Conservation (phyloP, 2,113 vertebrate species). For the Prochilodus magdalenae region DNA sequence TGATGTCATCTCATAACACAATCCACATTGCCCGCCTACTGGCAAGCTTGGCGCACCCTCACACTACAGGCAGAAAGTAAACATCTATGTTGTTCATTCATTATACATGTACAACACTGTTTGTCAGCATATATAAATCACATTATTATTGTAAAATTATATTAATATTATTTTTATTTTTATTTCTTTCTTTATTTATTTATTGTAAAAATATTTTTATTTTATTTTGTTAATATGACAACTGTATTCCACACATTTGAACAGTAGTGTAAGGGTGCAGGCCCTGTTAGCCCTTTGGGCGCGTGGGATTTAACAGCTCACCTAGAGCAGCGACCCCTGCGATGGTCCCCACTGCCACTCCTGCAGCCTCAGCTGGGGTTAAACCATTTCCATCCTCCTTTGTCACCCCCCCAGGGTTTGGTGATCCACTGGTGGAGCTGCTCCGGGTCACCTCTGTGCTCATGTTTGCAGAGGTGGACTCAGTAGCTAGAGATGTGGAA, state of each 20-base stretch:
- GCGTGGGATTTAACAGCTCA: slow-evolving; percentile 50
- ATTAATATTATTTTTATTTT: too few relatives aligned
- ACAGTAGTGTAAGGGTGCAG: not conserved
- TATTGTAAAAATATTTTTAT: too few relatives aligned
- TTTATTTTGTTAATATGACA: too few relatives aligned
- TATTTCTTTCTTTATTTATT: too few relatives aligned
- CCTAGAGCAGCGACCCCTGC: slow-evolving; percentile 66
- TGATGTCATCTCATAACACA: too few relatives aligned
- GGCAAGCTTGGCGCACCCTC: too few relatives aligned
- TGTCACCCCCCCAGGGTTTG: not conserved
- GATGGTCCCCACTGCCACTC: slow-evolving; percentile 66
- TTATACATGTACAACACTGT: too few relatives aligned
- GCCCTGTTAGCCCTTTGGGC: not conserved
- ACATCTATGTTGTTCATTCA: too few relatives aligned
- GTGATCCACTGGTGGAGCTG: not conserved
- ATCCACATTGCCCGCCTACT: too few relatives aligned
- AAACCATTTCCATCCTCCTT: slow-evolving; percentile 26
- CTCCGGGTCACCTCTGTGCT: not conserved
- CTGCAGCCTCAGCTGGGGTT: slow-evolving; percentile 64
- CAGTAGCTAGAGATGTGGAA: not conserved
- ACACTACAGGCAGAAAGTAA: too few relatives aligned
- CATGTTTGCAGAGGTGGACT: not conserved
- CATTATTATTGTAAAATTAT: too few relatives aligned
- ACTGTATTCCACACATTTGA: not conserved
- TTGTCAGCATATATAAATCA: too few relatives aligned